Conservation (phyloP, 2,888 invertebrate genomes). For the Trissolcus japonicus region DNA sequence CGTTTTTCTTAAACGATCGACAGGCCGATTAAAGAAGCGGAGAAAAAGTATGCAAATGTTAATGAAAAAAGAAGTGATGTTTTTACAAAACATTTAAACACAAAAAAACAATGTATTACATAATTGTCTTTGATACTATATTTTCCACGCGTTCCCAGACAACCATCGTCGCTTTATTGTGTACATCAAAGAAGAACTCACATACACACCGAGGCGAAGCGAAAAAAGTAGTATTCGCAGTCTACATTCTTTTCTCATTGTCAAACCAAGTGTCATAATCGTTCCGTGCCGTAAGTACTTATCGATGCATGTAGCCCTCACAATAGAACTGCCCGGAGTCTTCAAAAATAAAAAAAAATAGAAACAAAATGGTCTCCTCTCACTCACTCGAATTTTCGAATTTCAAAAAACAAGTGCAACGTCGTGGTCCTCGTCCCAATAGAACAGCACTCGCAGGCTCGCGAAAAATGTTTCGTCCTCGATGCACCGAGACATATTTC, state of each 20-base stretch:
- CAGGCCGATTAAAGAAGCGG: not conserved
- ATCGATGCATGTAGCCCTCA: slow-evolving; percentile 61
- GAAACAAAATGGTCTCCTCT: too few species aligned
- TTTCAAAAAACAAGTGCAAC: not conserved
- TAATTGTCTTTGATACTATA: slow-evolving; percentile 33
- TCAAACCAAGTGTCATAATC: slow-evolving; percentile 60
- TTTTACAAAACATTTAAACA: slow-evolving; percentile 26
- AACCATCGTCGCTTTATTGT: slow-evolving; percentile 30
- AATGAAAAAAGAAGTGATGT: slow-evolving; percentile 8
- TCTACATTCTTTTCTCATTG: slow-evolving; percentile 56
- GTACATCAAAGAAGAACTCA: slow-evolving; percentile 20
- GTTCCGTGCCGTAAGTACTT: slow-evolving; percentile 58
- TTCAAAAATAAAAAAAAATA: not conserved
- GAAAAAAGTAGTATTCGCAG: slow-evolving; percentile 20
- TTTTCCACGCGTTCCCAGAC: slow-evolving; percentile 32
- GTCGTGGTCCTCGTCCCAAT: not conserved
- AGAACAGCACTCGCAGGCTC: not conserved
- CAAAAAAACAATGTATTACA: slow-evolving; percentile 22
- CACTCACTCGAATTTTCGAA: not conserved
- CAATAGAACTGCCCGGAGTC: slow-evolving; percentile 55
- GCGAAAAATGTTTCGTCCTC: not conserved
- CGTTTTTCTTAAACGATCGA: too few species aligned
- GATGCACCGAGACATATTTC: slow-evolving; percentile 19
- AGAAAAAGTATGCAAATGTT: slow-evolving; percentile 2
- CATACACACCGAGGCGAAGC: slow-evolving; percentile 20